Percentiles rank a stretch among this genome's conserved stretches.
These are phyloP conservation scores for Callochromis pleurospilus DNA, from an alignment of 2,113 vertebrate species.

Conservation along the genomic window DNA sequence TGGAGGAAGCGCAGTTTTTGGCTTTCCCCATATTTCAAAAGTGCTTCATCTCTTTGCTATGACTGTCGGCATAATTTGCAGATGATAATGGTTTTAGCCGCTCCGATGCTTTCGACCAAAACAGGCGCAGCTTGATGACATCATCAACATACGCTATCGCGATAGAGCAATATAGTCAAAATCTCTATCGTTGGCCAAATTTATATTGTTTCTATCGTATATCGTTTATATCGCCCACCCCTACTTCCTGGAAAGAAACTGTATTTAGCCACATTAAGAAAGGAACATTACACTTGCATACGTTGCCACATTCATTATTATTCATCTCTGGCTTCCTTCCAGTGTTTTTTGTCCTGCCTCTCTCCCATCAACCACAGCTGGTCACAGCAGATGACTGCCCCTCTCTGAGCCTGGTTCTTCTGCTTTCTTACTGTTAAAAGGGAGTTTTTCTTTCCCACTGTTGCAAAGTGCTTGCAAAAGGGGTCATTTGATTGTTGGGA, in stretches of 20 bases:
- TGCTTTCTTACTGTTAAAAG: background rate
- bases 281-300: background rate
- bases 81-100: too few species aligned
- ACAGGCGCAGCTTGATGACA: too few species aligned
- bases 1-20: too few species aligned
- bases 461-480: background rate
- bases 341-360: background rate
- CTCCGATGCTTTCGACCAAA: too few species aligned
- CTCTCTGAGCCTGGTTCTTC: background rate
- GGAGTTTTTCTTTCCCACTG: background rate
- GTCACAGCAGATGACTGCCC: background rate
- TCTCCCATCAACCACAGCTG: background rate
- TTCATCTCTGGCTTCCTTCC: background rate
- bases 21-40: too few species aligned
- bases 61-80: too few species aligned
- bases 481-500: background rate
- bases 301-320: background rate
- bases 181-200: too few species aligned
- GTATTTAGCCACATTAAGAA: background rate
- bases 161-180: too few species aligned
- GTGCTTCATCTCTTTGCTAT: too few species aligned
- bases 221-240: too few species aligned
- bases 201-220: fast-evolving
- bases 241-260: background rate
- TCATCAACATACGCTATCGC: too few species aligned